Base-by-base conservation (phyloP, 1,140 invertebrate genomes). In the Adelges cooleyi region DNA sequence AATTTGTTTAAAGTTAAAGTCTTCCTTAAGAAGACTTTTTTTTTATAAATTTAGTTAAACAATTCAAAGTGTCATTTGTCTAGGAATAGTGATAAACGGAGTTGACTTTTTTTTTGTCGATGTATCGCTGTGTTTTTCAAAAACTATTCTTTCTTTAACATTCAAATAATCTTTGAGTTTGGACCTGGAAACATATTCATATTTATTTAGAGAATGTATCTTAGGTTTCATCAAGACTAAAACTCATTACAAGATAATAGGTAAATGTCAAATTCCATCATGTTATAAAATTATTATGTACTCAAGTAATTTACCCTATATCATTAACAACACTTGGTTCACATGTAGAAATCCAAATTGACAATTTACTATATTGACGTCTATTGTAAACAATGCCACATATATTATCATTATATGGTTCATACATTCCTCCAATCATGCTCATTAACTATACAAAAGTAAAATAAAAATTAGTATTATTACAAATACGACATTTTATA, bases 361-460 rank as follows among this genome's bases (percentile, higher is more conserved):
- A 62, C 29, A 62, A 29, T 48, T 62, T 62, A 13, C 13, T 62
- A 18, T 29, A 48, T 18, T 62, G 56, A 29, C 56, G 56, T 8
- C 20, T 46, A n/a, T 62, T 62, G 20, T 48, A 62, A 11, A 62
- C 56, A 29, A 62, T 29, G 22, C 56, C 56, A 48, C 56, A 62
- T 15, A 62, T 46, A 11, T 62, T 11, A 33, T 48, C 42, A 18
- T 62, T 33, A 25, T 62, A 48, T 1, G 56, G 56, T n/a, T 46
- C 42, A 62, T 48, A 62, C 56, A 62, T 62, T 22, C 56, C 56
- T 9, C 56, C 56, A 33, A 62, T 29, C n/a, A 62, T 62, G 23
- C 56, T 62, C 18, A 62, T 27, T 18, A 62, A 48, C 56, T 62
- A 33, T 18, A 62, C 44, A 27, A 10, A 17, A 33, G 5, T 5